These are phyloP conservation scores for Halyomorpha halys DNA, from an alignment of 1,140 invertebrate genomes.

Conservation along the genomic window DNA sequence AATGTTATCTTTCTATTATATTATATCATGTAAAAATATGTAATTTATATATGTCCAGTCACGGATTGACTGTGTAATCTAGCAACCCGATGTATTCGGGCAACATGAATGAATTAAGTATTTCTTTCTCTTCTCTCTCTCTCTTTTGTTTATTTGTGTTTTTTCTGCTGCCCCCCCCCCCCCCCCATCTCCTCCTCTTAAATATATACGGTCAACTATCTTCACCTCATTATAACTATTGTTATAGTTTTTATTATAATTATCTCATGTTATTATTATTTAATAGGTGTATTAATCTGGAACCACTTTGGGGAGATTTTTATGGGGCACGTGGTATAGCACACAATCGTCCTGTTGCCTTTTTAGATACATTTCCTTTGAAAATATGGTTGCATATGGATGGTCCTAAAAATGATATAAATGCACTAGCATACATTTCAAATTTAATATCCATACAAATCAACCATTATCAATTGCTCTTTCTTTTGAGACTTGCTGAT, in stretches of 20 bases:
- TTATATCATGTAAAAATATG: too few relatives aligned
- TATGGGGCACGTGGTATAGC: constrained; percentile 62
- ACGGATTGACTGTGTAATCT: too few relatives aligned
- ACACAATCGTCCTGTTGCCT: constrained; percentile 63
- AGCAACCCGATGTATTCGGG: too few relatives aligned
- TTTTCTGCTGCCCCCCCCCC: too few relatives aligned
- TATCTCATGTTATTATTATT: background rate
- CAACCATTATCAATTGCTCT: constrained; percentile 88
- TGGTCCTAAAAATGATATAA: constrained; percentile 45
- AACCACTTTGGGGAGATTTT: constrained; percentile 90
- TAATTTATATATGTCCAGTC: too few relatives aligned
- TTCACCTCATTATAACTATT: too few relatives aligned
- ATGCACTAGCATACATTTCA: constrained; percentile 59
- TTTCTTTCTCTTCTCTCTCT: too few relatives aligned
- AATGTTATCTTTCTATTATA: too few relatives aligned
- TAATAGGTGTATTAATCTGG: constrained; percentile 56
- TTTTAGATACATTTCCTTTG: constrained; percentile 81
- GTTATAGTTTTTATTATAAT: background rate
- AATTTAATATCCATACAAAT: constrained; percentile 74
- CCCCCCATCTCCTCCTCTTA: too few relatives aligned
- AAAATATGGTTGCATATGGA: constrained; percentile 57
- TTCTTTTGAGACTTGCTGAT: constrained; percentile 73
- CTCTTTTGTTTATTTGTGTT: too few relatives aligned
- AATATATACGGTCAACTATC: too few relatives aligned
- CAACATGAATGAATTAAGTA: too few relatives aligned